Percentiles rank a stretch among this genome's conserved stretches.
phyloP scores from a whole-genome alignment of 92 coral and sea anemone genomes.

The Epizoanthus rinbou region DNA sequence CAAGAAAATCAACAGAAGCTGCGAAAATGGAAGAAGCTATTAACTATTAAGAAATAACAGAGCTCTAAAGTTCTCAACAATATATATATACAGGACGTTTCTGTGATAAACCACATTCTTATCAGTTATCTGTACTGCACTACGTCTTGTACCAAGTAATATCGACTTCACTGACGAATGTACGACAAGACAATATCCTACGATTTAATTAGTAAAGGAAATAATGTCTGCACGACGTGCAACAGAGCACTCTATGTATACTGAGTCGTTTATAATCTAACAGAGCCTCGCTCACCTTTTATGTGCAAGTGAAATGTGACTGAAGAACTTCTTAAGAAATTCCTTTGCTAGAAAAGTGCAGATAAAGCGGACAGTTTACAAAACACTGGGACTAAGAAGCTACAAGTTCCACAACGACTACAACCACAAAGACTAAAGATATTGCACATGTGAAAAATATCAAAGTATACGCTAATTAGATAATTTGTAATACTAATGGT shows the following conservation, averaged over 20 bases:
- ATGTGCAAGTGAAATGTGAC: no score
- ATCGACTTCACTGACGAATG: background rate
- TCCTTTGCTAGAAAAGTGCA: background rate
- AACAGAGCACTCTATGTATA: background rate
- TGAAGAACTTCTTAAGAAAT: no score
- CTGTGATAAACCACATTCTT: background rate
- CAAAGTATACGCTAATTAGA: conserved; percentile 20
- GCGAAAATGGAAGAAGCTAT: no score
- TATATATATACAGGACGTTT: background rate
- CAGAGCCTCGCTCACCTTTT: background rate
- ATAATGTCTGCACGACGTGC: background rate
- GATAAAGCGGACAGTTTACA: background rate
- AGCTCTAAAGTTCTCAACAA: background rate
- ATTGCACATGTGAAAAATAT: conserved; percentile 1
- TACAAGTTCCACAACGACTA: background rate
- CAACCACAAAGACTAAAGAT: background rate
- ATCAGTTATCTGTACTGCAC: background rate
- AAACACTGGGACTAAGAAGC: background rate
- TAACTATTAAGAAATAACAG: background rate
- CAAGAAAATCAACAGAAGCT: no score
- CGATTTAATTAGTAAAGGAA: conserved; percentile 44
- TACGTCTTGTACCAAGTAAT: background rate
- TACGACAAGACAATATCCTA: conserved; percentile 20
- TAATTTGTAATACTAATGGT: conserved; percentile 32
- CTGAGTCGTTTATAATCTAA: no score